These are phyloP conservation scores for Parauchenoglanis ngamensis DNA, from an alignment of 2,797 vertebrate genomes.

Conservation along the genomic window DNA sequence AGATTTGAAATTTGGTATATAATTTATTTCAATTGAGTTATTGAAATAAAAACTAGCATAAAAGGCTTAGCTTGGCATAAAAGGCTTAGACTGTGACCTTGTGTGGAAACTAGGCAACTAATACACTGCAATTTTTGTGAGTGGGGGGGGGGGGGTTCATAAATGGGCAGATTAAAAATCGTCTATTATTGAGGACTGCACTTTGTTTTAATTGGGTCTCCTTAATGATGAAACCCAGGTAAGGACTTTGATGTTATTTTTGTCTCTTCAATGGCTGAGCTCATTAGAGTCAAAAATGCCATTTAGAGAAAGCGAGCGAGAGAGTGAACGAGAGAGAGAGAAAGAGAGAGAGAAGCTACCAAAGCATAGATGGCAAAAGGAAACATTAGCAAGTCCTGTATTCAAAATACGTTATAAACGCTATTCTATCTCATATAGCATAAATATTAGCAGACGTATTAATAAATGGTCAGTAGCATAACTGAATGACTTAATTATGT, in stretches of 20 bases:
- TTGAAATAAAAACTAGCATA: neutral
- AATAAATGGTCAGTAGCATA: neutral
- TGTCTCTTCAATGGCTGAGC: conserved; percentile 48
- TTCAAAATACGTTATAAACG: neutral
- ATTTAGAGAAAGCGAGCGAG: neutral
- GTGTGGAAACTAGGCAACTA: neutral
- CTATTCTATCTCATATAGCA: neutral
- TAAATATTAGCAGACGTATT: neutral
- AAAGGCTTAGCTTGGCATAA: neutral
- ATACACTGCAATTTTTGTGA: neutral
- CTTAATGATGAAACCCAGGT: conserved; percentile 72
- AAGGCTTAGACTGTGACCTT: neutral
- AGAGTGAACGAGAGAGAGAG: neutral
- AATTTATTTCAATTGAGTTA: neutral
- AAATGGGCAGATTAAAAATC: conserved; percentile 58
- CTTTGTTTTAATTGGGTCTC: conserved; percentile 65
- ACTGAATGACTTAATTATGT: neutral
- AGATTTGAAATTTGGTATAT: neutral
- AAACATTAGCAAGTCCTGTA: neutral
- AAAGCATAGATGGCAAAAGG: neutral
- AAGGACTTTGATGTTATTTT: conserved; percentile 66
- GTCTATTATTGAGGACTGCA: conserved; percentile 57
- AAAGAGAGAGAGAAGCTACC: neutral
- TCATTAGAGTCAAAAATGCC: conserved; percentile 52
- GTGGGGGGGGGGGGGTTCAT: neutral